phyloP scores from a whole-genome alignment of 1,140 invertebrate genomes.

The Drosophila dunni region DNA sequence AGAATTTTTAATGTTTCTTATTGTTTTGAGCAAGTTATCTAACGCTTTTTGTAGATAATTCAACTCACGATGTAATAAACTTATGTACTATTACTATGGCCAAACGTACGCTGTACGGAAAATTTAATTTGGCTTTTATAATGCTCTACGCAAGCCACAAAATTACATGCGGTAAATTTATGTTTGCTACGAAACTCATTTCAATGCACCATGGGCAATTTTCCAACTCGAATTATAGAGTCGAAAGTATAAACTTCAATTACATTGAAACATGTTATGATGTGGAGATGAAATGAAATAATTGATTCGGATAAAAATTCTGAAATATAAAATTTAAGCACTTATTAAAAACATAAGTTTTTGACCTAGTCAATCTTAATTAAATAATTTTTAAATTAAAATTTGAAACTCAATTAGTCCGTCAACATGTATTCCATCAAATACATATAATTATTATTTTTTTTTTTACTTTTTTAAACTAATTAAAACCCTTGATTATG shows the following conservation, averaged over 20 bases:
- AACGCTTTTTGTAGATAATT: slow-evolving; percentile 65
- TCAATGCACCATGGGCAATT: too few species aligned
- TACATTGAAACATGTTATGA: too few species aligned
- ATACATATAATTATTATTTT: neutral
- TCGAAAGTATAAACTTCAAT: too few species aligned
- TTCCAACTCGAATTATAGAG: too few species aligned
- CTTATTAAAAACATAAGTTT: too few species aligned
- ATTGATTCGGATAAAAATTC: too few species aligned
- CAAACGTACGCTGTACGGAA: neutral
- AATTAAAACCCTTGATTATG: slow-evolving; percentile 19
- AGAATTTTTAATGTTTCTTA: slow-evolving; percentile 75
- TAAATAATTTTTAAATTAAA: neutral
- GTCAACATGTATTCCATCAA: neutral
- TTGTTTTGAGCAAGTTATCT: slow-evolving; percentile 68
- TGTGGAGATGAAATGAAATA: too few species aligned
- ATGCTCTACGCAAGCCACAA: slow-evolving; percentile 37
- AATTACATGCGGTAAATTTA: slow-evolving; percentile 41
- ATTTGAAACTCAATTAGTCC: neutral
- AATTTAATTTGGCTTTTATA: slow-evolving; percentile 48
- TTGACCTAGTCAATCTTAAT: too few species aligned
- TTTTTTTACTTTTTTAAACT: slow-evolving; percentile 14
- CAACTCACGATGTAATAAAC: slow-evolving; percentile 39
- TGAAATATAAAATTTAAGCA: too few species aligned
- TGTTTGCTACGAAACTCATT: slow-evolving; percentile 13
- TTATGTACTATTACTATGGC: slow-evolving; percentile 36